These are phyloP conservation scores for Anagrus nilaparvatae DNA, from an alignment of 1,140 invertebrate species.

Conservation along the genomic window DNA sequence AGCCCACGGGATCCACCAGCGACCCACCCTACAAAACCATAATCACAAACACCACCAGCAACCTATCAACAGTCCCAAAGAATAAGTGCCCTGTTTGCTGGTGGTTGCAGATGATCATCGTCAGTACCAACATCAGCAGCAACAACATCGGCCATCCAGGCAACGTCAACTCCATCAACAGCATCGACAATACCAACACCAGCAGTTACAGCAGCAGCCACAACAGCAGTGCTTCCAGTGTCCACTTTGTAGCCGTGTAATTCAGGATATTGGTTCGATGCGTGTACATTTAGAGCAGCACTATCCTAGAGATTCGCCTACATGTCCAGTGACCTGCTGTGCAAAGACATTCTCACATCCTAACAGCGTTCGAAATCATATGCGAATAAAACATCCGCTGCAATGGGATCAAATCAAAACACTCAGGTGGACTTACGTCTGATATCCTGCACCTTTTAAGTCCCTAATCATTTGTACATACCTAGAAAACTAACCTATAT, in stretches of 20 bases:
- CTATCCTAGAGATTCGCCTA: constrained; percentile 69
- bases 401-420: constrained; percentile 75
- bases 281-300: constrained; percentile 66
- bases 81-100: background rate
- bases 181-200: constrained; percentile 41
- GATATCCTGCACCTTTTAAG: no score
- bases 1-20: constrained; percentile 59
- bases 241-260: constrained; percentile 57
- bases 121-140: constrained; percentile 36
- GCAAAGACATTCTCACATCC: constrained; percentile 66
- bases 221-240: constrained; percentile 38
- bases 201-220: constrained; percentile 23
- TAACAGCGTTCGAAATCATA: constrained; percentile 73
- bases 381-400: constrained; percentile 66
- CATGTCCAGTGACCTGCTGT: constrained; percentile 64
- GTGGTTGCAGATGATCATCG: background rate
- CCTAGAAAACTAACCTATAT: no score
- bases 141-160: constrained; percentile 27
- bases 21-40: constrained; percentile 26
- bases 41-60: constrained; percentile 26
- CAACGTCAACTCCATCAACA: constrained; percentile 31
- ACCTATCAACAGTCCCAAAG: no score
- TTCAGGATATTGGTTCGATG: constrained; percentile 52
- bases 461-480: no score
- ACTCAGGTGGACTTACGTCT: constrained; percentile 58